Base-by-base conservation (phyloP, 2,888 invertebrate genomes). In the Gonocerus acuteangulatus region DNA sequence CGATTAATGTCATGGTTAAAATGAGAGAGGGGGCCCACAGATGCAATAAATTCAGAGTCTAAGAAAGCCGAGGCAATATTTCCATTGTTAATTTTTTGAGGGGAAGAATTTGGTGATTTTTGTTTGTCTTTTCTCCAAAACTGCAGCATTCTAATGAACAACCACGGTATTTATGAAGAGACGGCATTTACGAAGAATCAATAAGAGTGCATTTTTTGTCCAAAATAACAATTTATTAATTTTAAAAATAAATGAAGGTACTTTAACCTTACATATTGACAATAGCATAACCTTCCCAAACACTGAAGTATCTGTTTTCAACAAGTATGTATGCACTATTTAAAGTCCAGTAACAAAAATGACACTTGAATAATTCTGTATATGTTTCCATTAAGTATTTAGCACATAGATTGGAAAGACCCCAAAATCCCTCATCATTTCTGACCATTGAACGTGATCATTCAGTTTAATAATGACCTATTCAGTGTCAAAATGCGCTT, bases 51-150 rank as follows among this genome's bases (percentile, higher is more conserved):
- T 23, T 60, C 52, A 2, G 49, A 45, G 15, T 54, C 54, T 13
- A 61, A 39, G 11, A 63, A 59, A 36, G 57, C 47, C 18, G 60
- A 48, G 36, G 58, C 58, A 48, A 62, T 36, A 36, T 48, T 54
- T 13, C 63, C 62, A 44, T 64, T 64, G 34, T 61, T 47, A 11
- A 64, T 48, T 32, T 59, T 64, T 36, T 61, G 48, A 51, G 63
- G 63, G 15, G 63, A 62, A 27, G 61, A 49, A 39, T 59, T 56
- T 19, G 64, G 62, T 9, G 62, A 62, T 19, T 62, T 66, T 45
- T 56, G 57, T 65, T 62, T 67, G 67, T 75, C 80, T 76, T 83
- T 86, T 76, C 83, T 86, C 85, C 85, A 85, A 77, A 86, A 86
- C 75, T 85, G 84, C 74, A 86, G 80, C 85, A 86, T 86, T 75